Conservation (phyloP, 2,113 vertebrate genomes). For the Mobula birostris region DNA sequence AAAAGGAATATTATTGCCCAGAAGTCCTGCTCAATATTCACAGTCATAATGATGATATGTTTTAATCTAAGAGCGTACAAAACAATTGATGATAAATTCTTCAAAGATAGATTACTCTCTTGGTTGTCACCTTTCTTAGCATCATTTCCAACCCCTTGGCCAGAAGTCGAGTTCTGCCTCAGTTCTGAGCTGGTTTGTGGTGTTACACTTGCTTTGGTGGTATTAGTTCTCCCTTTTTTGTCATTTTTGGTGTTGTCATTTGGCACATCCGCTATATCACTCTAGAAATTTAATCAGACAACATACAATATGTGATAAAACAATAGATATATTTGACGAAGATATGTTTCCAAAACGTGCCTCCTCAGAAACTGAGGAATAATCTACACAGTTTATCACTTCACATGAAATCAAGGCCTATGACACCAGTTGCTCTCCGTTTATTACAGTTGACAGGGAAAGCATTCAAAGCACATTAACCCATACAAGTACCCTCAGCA, state of each 20-base stretch:
- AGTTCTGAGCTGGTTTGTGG: conserved; percentile 86
- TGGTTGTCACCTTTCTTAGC: conserved; percentile 69
- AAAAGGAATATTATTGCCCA: background rate
- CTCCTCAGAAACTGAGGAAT: background rate
- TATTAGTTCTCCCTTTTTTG: conserved; percentile 83
- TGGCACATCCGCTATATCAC: conserved; percentile 93
- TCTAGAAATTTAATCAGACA: conserved; percentile 57
- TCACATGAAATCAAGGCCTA: background rate
- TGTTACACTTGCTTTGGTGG: conserved; percentile 78
- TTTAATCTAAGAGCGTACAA: background rate
- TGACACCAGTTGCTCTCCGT: background rate
- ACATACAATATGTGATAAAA: background rate
- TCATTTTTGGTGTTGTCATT: conserved; percentile 90
- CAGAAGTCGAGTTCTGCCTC: conserved; percentile 61
- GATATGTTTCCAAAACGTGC: background rate
- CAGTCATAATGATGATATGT: background rate
- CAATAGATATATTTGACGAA: background rate
- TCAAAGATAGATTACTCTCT: background rate
- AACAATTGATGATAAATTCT: background rate
- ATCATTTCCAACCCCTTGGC: conserved; percentile 66
- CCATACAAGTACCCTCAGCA: too few species aligned
- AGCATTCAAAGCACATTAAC: too few species aligned
- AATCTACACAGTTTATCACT: background rate
- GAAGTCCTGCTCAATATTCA: background rate
- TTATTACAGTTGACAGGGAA: too few species aligned